phyloP scores from a whole-genome alignment of 2,797 vertebrate species.

The Lindbergichthys nudifrons region DNA sequence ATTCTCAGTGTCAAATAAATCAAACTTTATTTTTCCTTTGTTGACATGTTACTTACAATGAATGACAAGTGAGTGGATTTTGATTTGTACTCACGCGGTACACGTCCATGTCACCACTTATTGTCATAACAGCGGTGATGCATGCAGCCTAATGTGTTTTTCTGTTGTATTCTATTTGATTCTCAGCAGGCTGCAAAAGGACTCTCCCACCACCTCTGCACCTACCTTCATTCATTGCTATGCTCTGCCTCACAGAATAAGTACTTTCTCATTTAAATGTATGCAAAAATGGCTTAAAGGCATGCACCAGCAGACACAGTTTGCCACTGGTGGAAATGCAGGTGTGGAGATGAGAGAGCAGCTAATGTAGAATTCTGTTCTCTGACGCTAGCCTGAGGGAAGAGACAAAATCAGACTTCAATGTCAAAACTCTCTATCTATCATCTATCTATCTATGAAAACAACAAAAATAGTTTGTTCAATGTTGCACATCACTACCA shows the following conservation, averaged over 20 bases:
- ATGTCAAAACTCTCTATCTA: not conserved
- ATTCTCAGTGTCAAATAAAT: conserved; percentile 10
- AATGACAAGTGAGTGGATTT: conserved; percentile 41
- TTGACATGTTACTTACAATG: conserved; percentile 12
- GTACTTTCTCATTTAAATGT: conserved; percentile 56
- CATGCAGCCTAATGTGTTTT: conserved; percentile 66
- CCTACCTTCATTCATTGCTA: conserved; percentile 29
- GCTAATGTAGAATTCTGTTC: conserved; percentile 51
- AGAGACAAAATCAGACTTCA: conserved; percentile 29
- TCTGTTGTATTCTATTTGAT: conserved; percentile 69
- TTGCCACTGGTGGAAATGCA: conserved; percentile 51
- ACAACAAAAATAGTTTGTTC: too few species aligned
- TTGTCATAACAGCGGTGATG: conserved; percentile 32
- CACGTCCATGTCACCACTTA: conserved; percentile 36
- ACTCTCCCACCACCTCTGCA: conserved; percentile 40
- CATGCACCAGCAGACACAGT: conserved; percentile 52
- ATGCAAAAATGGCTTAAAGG: conserved; percentile 64
- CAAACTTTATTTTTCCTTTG: not conserved
- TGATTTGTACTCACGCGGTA: conserved; percentile 46
- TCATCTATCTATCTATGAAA: not conserved
- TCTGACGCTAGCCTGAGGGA: conserved; percentile 42
- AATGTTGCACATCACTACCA: too few species aligned
- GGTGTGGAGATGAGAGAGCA: conserved; percentile 53
- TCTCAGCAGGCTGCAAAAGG: conserved; percentile 66
- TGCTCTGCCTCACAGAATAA: not conserved